Conservation (phyloP, 1,140 invertebrate species). For the Camponotus vicinus region DNA sequence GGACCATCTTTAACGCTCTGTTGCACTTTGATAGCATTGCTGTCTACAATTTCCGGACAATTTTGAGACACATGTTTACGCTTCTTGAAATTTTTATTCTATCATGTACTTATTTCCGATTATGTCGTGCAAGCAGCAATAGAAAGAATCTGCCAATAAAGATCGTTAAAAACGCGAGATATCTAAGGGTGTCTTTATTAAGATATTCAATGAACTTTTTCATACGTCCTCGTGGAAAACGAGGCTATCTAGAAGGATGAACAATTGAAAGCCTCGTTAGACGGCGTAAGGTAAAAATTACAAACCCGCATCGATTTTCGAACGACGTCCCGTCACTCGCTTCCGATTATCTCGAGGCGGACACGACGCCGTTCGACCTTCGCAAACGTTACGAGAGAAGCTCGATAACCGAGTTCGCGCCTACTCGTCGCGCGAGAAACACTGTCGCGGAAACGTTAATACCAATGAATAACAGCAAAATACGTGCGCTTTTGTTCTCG, state of each 20-base stretch:
- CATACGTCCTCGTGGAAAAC: not conserved
- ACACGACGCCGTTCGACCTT: conserved; percentile 46
- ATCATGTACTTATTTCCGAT: not conserved
- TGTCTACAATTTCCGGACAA: not conserved
- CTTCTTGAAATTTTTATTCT: not conserved
- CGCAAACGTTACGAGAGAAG: conserved; percentile 50
- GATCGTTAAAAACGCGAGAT: no score
- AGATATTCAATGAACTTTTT: conserved; percentile 2
- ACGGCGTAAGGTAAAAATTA: conserved; percentile 58
- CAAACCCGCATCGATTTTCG: conserved; percentile 55
- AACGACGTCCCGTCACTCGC: conserved; percentile 53
- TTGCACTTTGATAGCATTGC: conserved; percentile 35
- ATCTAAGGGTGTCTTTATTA: not conserved
- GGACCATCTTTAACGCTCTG: conserved; percentile 43
- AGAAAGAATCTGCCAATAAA: no score
- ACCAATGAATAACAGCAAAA: conserved; percentile 45
- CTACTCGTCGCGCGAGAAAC: conserved; percentile 40
- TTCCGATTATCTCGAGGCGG: conserved; percentile 55
- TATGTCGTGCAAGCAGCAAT: not conserved
- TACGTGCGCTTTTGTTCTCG: conserved; percentile 38
- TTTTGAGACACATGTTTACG: not conserved
- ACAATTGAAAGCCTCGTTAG: conserved; percentile 50
- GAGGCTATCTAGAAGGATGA: conserved; percentile 12
- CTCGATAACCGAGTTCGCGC: conserved; percentile 54
- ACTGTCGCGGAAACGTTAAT: conserved; percentile 47